Evolutionary conservation across 1,140 invertebrate genomes (phyloP).

Genomic region (Galendromus occidentalis): DNA sequence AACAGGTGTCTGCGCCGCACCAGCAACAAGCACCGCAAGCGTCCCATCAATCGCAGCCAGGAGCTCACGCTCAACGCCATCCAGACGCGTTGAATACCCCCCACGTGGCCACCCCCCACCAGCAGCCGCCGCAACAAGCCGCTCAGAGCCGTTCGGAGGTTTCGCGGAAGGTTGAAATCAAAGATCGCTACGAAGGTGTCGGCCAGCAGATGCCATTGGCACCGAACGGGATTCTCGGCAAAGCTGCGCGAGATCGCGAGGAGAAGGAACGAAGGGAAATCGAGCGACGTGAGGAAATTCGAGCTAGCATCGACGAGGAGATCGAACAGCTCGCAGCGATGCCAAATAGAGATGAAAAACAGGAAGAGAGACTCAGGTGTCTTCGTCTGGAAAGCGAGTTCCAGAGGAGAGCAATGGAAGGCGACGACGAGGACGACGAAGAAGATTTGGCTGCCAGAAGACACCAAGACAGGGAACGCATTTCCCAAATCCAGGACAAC

Average conservation of each 20-base stretch:
- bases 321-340: slow-evolving; percentile 50
- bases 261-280: slow-evolving; percentile 45
- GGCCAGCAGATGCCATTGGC: slow-evolving; percentile 11
- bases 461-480: slow-evolving; percentile 18
- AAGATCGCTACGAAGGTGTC: slow-evolving; percentile 12
- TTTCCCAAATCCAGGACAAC: slow-evolving; percentile 25
- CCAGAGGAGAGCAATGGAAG: slow-evolving; percentile 58
- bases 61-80: slow-evolving; percentile 15
- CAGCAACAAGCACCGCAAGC: background rate
- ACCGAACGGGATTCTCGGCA: slow-evolving; percentile 20
- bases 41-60: too few relatives aligned
- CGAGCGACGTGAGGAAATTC: slow-evolving; percentile 29
- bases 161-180: background rate
- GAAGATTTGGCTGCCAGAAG: slow-evolving; percentile 35
- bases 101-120: slow-evolving; percentile 25
- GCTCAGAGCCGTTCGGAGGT: too few relatives aligned
- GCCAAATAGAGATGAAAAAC: slow-evolving; percentile 45
- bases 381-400: slow-evolving; percentile 67
- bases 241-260: slow-evolving; percentile 30
- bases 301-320: slow-evolving; percentile 53
- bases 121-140: slow-evolving; percentile 35
- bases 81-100: background rate
- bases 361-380: slow-evolving; percentile 64
- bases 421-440: slow-evolving; percentile 50
- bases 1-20: slow-evolving; percentile 14